Base-by-base conservation (phyloP, 2,113 vertebrate species). In the Sinocyclocheilus anshuiensis region DNA sequence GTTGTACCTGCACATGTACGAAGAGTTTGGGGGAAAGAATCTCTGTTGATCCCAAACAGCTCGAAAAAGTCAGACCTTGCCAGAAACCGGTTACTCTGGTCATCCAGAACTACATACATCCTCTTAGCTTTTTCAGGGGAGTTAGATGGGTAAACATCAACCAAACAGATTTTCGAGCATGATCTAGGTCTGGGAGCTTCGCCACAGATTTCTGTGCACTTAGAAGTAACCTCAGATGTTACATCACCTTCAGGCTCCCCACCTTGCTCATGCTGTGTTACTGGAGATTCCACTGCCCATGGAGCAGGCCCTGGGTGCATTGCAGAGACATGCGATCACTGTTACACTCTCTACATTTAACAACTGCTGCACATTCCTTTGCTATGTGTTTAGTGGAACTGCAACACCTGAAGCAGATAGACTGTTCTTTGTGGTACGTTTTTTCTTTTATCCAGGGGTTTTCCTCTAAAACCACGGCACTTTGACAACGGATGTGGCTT, bases 301-400 rank as follows among this genome's bases (percentile, higher is more conserved):
- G 61, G 61, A 65, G 61, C 61, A 26, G n/a, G 61, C 10, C 61
- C 61, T 24, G 61, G 61, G 61, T 65, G 80, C 42, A 72, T 5
- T 11, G 84, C 84, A 11, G 39, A 71, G 29, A 71, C 29, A 36
- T 71, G 29, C 67, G 5, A 36, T 82, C 50, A 26, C 79, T 83
- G 36, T 55, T 24, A 29, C 79, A 86, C 15, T 82, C 79, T 36
- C 7, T n/a, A 45, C 78, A 86, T 57, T 80, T 20, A 33, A 75
- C 36, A 16, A 15, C 7, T 16, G 12, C 29, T 3, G 53, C 20
- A 22, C 65, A 86, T 22, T 67, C 55, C 15, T 74, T 80, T 4
- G 77, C 84, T 1, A 59, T 18, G 45, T 86, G 77, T 6, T 55
- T 26, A 16, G 0, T 39, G 39, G 39, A 39, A 39, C 39, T 1